Conservation (phyloP, 2,113 vertebrate species). For the Gymnogyps californianus region DNA sequence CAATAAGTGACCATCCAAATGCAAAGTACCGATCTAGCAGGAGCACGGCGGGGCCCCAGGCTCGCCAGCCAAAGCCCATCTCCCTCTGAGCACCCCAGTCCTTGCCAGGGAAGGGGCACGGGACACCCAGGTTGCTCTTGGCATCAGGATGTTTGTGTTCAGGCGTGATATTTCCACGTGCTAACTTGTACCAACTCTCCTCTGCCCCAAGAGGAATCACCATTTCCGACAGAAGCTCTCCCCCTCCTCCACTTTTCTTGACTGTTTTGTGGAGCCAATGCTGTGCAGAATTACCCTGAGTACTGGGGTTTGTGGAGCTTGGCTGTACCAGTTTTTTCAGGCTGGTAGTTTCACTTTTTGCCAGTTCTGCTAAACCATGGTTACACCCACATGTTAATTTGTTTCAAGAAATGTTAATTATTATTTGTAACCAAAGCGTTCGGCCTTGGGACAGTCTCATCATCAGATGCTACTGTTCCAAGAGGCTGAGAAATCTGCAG, state of each 20-base stretch:
- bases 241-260: rapidly evolving
- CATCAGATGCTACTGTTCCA: not conserved
- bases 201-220: not conserved
- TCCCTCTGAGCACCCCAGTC: not conserved
- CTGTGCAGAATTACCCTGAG: not conserved
- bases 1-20: rapidly evolving
- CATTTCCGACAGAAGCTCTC: not conserved
- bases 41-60: not conserved
- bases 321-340: not conserved
- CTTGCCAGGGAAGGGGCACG: not conserved
- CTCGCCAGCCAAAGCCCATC: not conserved
- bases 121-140: not conserved
- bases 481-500: not conserved
- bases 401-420: not conserved
- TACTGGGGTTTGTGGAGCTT: not conserved
- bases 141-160: not conserved
- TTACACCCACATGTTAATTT: not conserved
- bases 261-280: rapidly evolving
- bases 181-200: not conserved
- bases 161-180: not conserved
- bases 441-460: not conserved
- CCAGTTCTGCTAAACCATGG: rapidly evolving
- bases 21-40: rapidly evolving
- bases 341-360: not conserved
- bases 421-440: not conserved